phyloP scores from a whole-genome alignment of 2,113 vertebrate species.

The Cololabis saira region DNA sequence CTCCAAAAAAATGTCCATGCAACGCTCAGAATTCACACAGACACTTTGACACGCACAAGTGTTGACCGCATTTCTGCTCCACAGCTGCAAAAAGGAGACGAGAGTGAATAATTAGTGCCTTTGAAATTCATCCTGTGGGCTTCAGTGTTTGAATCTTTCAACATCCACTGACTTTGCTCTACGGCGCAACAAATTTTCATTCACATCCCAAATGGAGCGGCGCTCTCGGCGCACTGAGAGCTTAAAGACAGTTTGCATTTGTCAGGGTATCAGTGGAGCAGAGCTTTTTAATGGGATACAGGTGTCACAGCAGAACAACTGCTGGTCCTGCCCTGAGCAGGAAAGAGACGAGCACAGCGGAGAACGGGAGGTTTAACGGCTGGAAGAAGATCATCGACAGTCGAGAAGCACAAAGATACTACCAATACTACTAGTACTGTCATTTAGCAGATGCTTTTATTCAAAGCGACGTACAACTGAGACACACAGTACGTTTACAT shows the following conservation, averaged over 20 bases:
- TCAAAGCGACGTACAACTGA: no score
- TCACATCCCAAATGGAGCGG: conserved; percentile 34
- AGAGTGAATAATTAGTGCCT: conserved; percentile 57
- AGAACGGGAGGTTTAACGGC: conserved; percentile 39
- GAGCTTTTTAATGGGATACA: conserved; percentile 56
- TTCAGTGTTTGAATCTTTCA: conserved; percentile 43
- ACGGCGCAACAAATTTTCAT: conserved; percentile 29
- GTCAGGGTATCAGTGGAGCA: conserved; percentile 35
- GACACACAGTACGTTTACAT: no score
- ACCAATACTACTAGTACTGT: no score
- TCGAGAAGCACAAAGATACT: conserved; percentile 43
- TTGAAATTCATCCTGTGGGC: conserved; percentile 48
- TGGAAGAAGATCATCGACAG: conserved; percentile 46
- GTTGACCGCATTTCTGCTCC: conserved; percentile 65
- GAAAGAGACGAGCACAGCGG: conserved; percentile 23
- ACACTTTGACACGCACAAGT: conserved; percentile 52
- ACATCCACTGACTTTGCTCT: conserved; percentile 24
- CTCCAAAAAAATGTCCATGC: conserved; percentile 12
- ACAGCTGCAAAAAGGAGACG: conserved; percentile 57
- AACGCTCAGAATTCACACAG: conserved; percentile 37
- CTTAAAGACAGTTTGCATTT: conserved; percentile 31
- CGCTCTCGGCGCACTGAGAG: conserved; percentile 14
- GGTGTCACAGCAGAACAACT: conserved; percentile 70
- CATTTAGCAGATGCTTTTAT: no score
- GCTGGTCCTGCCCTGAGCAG: conserved; percentile 38